Conservation (phyloP, 2,888 invertebrate genomes). For the Seira ritae region DNA sequence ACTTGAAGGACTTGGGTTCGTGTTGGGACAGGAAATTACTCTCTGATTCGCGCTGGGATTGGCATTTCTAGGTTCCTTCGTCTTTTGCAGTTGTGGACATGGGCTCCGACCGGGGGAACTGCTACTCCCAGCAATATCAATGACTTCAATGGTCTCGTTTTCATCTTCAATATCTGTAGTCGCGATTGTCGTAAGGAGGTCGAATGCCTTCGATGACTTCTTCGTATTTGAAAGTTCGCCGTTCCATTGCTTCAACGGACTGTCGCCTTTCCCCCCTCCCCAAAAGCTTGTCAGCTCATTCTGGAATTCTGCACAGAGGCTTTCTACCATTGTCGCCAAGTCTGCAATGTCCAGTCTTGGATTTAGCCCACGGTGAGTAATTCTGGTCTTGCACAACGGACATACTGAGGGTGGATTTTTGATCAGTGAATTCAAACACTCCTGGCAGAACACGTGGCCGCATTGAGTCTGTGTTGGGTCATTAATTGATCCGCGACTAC, state of each 20-base stretch:
- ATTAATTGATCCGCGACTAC: no score
- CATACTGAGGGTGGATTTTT: conserved; percentile 26
- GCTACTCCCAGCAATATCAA: background rate
- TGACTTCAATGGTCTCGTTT: background rate
- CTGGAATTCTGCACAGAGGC: background rate
- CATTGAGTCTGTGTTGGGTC: conserved; percentile 62
- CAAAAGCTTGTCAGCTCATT: conserved; percentile 18
- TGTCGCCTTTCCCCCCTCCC: background rate
- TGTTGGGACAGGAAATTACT: no score
- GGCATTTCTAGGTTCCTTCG: background rate
- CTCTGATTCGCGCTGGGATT: background rate
- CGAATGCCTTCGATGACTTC: background rate
- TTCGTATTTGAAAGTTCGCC: background rate
- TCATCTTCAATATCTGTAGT: no score
- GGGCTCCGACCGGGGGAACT: background rate
- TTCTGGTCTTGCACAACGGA: conserved; percentile 60
- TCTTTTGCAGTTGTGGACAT: background rate
- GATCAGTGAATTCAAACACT: conserved; percentile 42
- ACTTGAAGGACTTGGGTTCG: background rate
- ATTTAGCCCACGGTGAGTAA: conserved; percentile 27
- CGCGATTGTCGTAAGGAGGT: background rate
- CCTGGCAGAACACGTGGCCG: conserved; percentile 64
- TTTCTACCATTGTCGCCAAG: background rate
- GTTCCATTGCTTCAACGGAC: background rate
- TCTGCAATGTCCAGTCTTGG: conserved; percentile 57